Evolutionary conservation across 2,113 vertebrate species (phyloP).

Genomic region (Anoura caudifer): DNA sequence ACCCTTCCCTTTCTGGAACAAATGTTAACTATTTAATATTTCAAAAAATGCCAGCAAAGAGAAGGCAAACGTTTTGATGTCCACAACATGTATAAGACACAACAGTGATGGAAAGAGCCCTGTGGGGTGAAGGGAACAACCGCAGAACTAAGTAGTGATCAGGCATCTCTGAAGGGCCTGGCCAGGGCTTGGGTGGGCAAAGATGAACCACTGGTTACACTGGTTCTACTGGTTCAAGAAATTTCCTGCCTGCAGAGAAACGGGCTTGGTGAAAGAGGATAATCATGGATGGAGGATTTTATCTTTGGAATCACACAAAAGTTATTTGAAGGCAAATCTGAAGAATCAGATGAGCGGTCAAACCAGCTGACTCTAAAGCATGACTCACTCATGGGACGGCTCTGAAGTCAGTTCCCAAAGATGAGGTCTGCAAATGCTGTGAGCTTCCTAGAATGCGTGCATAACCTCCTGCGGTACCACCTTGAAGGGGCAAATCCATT

Average conservation of each 20-base stretch:
- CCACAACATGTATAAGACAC: neutral
- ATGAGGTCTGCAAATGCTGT: neutral
- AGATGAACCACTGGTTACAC: neutral
- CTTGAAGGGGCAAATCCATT: neutral
- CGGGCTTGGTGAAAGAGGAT: neutral
- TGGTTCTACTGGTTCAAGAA: neutral
- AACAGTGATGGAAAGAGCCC: neutral
- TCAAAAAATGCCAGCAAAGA: neutral
- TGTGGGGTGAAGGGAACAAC: neutral
- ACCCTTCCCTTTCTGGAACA: slow-evolving; percentile 20
- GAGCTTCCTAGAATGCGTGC: neutral
- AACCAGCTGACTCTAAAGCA: neutral
- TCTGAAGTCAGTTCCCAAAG: slow-evolving; percentile 12
- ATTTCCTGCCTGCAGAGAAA: neutral
- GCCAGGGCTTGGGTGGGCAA: neutral
- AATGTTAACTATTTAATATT: neutral
- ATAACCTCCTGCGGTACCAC: neutral
- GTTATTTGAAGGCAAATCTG: slow-evolving; percentile 37
- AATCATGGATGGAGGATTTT: slow-evolving; percentile 10
- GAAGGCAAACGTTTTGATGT: neutral
- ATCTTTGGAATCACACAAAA: slow-evolving; percentile 49
- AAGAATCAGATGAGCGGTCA: slow-evolving; percentile 4
- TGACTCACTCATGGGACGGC: neutral
- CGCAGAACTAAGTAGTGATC: neutral
- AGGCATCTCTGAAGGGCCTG: neutral